Evolutionary conservation across 1,140 invertebrate genomes (phyloP).

Genomic region (Zaprionus ornatus): DNA sequence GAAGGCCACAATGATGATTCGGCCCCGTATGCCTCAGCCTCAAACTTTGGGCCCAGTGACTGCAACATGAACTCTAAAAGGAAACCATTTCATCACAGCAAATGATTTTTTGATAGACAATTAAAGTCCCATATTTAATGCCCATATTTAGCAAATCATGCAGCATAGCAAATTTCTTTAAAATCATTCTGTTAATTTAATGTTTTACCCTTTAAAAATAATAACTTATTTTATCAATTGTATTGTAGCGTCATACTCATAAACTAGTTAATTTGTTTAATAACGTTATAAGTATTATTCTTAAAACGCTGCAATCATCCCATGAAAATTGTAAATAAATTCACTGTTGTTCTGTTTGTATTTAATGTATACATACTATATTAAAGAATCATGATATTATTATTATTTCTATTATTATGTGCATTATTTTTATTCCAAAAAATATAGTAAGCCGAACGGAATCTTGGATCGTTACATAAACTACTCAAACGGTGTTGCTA

Average conservation of each 20-base stretch:
- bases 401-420: neutral
- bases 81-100: conserved; percentile 42
- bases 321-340: conserved; percentile 51
- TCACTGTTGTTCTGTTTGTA: conserved; percentile 46
- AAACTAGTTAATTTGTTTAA: conserved; percentile 47
- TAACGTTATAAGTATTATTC: conserved; percentile 53
- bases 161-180: conserved; percentile 51
- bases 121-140: conserved; percentile 43
- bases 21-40: conserved; percentile 85
- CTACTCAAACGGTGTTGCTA: no score
- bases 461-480: no score
- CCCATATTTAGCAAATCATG: conserved; percentile 56
- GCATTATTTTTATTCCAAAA: neutral
- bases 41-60: conserved; percentile 50
- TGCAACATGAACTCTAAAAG: conserved; percentile 35
- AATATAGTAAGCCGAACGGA: no score
- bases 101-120: conserved; percentile 44
- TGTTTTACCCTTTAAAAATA: conserved; percentile 56
- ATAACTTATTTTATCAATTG: conserved; percentile 57
- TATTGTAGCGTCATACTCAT: conserved; percentile 27
- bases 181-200: conserved; percentile 54
- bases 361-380: conserved; percentile 34
- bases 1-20: conserved; percentile 95
- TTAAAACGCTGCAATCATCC: conserved; percentile 50
- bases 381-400: conserved; percentile 22